phyloP scores from a whole-genome alignment of 2,797 vertebrate genomes.

The Acropternis orthonyx region DNA sequence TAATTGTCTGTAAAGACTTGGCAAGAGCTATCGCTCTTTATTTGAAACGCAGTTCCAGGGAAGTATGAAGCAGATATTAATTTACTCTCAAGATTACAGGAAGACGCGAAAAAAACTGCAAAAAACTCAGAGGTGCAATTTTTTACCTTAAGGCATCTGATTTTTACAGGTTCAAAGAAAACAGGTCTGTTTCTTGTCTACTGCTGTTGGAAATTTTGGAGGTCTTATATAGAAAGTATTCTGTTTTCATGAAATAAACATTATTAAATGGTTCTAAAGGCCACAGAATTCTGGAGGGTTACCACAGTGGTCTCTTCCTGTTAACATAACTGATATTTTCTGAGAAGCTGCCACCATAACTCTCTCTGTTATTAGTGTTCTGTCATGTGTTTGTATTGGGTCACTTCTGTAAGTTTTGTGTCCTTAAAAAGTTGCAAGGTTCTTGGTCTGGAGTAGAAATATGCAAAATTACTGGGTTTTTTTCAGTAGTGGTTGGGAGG shows the following conservation, averaged over 20 bases:
- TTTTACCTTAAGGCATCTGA: not conserved
- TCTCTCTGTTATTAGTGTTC: not conserved
- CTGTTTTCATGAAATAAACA: not conserved
- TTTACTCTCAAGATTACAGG: not conserved
- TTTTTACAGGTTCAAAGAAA: conserved; percentile 3
- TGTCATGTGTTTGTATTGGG: not conserved
- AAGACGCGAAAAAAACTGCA: not conserved
- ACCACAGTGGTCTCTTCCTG: not conserved
- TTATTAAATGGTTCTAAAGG: not conserved
- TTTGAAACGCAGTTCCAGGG: not conserved
- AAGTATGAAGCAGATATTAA: not conserved
- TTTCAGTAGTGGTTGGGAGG: not conserved
- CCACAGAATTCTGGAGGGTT: not conserved
- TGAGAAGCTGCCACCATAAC: not conserved
- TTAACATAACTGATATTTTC: not conserved
- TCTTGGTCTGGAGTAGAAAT: not conserved
- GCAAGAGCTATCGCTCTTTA: not conserved
- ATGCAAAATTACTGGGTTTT: not conserved
- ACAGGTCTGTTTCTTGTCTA: not conserved
- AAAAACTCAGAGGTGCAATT: not conserved
- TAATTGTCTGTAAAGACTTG: not conserved
- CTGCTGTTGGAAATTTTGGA: not conserved
- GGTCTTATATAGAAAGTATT: not conserved
- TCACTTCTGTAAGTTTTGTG: not conserved
- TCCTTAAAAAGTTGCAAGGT: not conserved